Evolutionary conservation across 2,888 invertebrate genomes (phyloP), one percentile per base, ranked within the genome.

Genomic region (Epirrita christyi): DNA sequence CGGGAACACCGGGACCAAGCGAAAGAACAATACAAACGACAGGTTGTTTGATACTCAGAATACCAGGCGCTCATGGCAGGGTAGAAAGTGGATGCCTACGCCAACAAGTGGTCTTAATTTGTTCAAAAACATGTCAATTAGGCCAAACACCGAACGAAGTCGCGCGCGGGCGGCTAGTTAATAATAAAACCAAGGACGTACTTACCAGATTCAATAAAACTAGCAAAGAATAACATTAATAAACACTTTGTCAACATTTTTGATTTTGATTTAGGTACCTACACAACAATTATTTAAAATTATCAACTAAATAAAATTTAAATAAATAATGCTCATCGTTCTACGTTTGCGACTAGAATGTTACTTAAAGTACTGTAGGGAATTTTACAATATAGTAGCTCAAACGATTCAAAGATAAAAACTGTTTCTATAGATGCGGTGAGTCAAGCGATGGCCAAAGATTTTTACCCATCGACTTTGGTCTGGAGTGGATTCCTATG

Each of bases 191-290:
- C 8, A 32, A 32, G 9, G 1, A 32, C 6, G 10, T 50, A 73
- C 82, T 79, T 68, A 86, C 88, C 70, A 36, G 77, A 80, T 44
- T 80, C 71, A 53, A 83, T 68, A 61, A 70, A 71, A 72, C 71
- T 73, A 15, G 76, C 61, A 54, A 79, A 40, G 47, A 78, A 74
- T 43, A 85, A 73, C 45, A 87, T 70, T 57, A 85, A 55, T 62
- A 85, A 66, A 71, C 80, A 80, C 72, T 81, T 83, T 11, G 71
- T 28, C 61, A 77, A 79, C 88, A 88, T 88, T 8, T 65, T 72
- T 81, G 32, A 2, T 32, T 7, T 21, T 15, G 11, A 61, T n/a
- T n/a, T n/a, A n/a, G n/a, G 2, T 41, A 13, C n/a, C n/a, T 10
- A n/a, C 27, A n/a, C n/a, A 27, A 68, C 67, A 67, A 62, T 59